Base-by-base conservation (phyloP, 2,888 invertebrate species). In the Tenthredo scrophulariae region DNA sequence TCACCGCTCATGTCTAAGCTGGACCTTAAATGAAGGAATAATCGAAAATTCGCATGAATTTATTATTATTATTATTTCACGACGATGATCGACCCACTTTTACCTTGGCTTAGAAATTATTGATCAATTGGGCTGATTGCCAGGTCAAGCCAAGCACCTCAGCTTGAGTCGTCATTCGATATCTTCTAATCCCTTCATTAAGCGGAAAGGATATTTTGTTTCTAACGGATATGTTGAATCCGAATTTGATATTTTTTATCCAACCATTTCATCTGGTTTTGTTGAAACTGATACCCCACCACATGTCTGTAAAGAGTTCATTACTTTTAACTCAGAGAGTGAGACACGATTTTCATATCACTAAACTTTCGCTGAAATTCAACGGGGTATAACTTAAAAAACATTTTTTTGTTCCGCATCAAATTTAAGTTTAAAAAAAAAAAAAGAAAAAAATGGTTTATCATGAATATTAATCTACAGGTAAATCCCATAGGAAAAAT, bases 41-140 rank as follows among this genome's bases (percentile, higher is more conserved):
- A 83, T 46, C 3, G 15, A 67, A 46, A 83, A 67, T 83, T 67
- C 29, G 83, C 50, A 46, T 43, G 4, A 18, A 33, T 67, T 67
- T 67, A 67, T 33, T 33, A 67, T 67, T 67, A 67, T 67, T 33
- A 67, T 18, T 67, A 67, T 40, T 62, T 80, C 6, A 43, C 62
- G 26, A 80, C 15, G 22, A 58, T 40, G 62, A 80, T 80, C 80
- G 80, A 80, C 80, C 80, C 22, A 80, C 80, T 80, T 80, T 80
- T 80, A 62, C 58, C 26, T n/a, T 29, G 50, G 50, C n/a, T 77
- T 80, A 54, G 54, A 77, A 77, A 54, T 80, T 62, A 26, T 58
- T 54, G 50, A 33, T 50, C 29, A 18, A 54, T 46, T 54, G 50
- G 77, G 26, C 33, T 15, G 33, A 50, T 50, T 77, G 54, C 50